Conservation (phyloP, 2,888 invertebrate species). For the Hermodice carunculata region DNA sequence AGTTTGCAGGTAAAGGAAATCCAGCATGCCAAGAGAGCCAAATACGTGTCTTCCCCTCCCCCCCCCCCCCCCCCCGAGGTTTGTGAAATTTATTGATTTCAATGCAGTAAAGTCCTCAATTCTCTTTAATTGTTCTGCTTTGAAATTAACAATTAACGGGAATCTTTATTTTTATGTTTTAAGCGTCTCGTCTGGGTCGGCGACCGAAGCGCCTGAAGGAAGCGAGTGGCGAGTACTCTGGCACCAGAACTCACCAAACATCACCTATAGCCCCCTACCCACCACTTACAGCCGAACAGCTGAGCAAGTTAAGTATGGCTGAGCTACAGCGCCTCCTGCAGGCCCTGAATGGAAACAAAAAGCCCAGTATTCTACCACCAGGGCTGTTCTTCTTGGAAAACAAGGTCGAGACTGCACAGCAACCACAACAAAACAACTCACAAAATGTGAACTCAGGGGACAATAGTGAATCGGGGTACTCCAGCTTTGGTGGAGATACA, state of each 20-base stretch:
- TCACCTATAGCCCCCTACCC: slow-evolving; percentile 64
- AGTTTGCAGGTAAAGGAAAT: too few species aligned
- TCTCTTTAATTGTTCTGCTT: too few species aligned
- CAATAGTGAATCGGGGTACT: slow-evolving; percentile 48
- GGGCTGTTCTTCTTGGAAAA: slow-evolving; percentile 15
- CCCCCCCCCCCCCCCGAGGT: too few species aligned
- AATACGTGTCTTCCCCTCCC: too few species aligned
- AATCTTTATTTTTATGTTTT: slow-evolving; percentile 31
- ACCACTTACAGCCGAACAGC: slow-evolving; percentile 45
- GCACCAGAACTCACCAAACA: not conserved
- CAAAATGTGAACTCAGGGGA: not conserved
- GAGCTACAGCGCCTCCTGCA: slow-evolving; percentile 64
- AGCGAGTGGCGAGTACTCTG: slow-evolving; percentile 29
- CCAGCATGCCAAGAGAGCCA: too few species aligned
- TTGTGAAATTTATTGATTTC: too few species aligned
- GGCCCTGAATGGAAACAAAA: slow-evolving; percentile 50
- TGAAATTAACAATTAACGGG: too few species aligned
- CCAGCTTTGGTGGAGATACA: slow-evolving; percentile 46
- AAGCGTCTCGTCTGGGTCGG: slow-evolving; percentile 69
- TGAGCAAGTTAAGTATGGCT: slow-evolving; percentile 61
- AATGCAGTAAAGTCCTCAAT: not conserved
- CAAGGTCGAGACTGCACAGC: slow-evolving; percentile 14
- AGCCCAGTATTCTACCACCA: not conserved
- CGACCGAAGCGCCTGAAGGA: slow-evolving; percentile 68
- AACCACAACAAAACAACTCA: slow-evolving; percentile 14